Evolutionary conservation across 2,888 invertebrate species (phyloP).

Genomic region (Leucoma salicis): DNA sequence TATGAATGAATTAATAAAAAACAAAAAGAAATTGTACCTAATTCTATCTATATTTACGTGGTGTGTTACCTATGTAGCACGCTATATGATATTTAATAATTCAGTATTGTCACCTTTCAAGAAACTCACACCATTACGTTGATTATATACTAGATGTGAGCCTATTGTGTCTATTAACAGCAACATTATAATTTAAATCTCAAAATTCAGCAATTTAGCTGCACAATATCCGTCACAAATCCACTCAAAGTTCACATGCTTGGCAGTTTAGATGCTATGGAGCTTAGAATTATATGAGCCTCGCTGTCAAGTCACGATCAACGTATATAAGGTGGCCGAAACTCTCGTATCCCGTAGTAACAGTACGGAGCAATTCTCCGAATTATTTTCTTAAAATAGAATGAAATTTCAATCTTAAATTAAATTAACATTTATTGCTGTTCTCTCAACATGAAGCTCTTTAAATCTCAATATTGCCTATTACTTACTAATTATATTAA

Average conservation of each 20-base stretch:
- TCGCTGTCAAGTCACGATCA: background rate
- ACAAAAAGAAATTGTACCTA: too few species aligned
- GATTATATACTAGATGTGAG: background rate
- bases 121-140: background rate
- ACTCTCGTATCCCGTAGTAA: constrained; percentile 14
- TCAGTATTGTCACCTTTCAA: background rate
- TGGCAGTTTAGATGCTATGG: background rate
- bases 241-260: background rate
- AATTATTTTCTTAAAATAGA: constrained; percentile 18
- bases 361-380: constrained; percentile 13
- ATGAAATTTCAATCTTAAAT: constrained; percentile 22
- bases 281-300: background rate
- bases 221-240: constrained; percentile 19
- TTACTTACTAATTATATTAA: too few species aligned
- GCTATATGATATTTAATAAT: background rate
- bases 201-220: constrained; percentile 24
- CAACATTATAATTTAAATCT: constrained; percentile 8
- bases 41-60: too few species aligned
- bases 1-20: too few species aligned
- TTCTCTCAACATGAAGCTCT: background rate
- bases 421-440: constrained; percentile 18
- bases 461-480: too few species aligned
- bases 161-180: background rate
- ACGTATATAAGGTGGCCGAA: constrained; percentile 24
- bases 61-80: too few species aligned